Percentiles rank a stretch among this genome's conserved stretches.
Conservation (phyloP, 2,888 invertebrate genomes). For the Lasioglossum calceatum region DNA sequence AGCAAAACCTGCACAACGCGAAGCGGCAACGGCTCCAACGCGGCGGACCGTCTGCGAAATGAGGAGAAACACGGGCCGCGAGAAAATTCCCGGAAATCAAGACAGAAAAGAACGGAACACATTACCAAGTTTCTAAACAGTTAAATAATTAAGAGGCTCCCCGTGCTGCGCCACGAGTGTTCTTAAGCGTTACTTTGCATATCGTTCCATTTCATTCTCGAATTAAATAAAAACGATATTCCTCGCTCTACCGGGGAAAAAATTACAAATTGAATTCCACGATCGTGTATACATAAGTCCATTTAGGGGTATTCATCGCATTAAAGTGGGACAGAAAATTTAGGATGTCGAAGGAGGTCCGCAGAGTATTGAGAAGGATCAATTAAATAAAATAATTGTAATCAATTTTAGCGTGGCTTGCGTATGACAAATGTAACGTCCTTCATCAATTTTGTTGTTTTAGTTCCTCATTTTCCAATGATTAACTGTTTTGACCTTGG, state of each 20-base stretch:
- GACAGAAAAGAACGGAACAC: neutral
- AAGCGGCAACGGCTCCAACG: neutral
- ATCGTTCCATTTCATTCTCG: slow-evolving; percentile 25
- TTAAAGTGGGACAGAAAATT: too few relatives aligned
- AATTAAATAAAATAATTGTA: too few relatives aligned
- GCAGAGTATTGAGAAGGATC: too few relatives aligned
- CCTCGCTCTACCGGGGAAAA: neutral
- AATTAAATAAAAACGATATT: slow-evolving; percentile 4
- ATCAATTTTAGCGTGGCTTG: too few relatives aligned
- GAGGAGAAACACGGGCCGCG: neutral
- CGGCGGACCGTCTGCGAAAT: neutral
- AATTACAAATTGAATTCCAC: neutral
- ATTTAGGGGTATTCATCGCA: too few relatives aligned
- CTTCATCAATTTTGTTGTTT: too few relatives aligned
- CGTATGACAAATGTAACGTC: too few relatives aligned
- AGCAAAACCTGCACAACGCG: neutral
- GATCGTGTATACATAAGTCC: too few relatives aligned
- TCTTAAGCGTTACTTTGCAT: slow-evolving; percentile 30
- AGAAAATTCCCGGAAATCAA: slow-evolving; percentile 33
- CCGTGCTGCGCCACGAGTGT: neutral
- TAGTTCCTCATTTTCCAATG: too few relatives aligned
- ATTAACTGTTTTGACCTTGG: too few relatives aligned
- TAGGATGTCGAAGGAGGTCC: too few relatives aligned
- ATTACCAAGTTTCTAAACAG: slow-evolving; percentile 33
- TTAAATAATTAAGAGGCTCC: slow-evolving; percentile 45